Conservation (phyloP, 2,888 invertebrate genomes). For the Agriopis leucophaearia region DNA sequence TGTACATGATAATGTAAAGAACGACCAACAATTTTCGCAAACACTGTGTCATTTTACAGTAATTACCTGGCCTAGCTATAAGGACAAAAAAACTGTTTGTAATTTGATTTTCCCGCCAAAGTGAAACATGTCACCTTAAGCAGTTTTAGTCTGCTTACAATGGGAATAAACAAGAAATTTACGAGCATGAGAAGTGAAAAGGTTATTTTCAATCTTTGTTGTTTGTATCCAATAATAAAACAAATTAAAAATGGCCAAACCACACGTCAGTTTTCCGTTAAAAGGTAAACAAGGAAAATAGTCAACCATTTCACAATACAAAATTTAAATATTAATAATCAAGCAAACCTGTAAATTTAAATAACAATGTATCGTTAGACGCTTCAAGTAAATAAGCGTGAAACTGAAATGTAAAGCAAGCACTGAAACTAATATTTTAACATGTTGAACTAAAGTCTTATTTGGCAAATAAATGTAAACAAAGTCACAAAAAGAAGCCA, state of each 20-base stretch:
- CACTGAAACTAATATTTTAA: not conserved
- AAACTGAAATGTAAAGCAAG: not conserved
- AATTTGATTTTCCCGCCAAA: too few relatives aligned
- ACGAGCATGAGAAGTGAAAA: too few relatives aligned
- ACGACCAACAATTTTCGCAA: too few relatives aligned
- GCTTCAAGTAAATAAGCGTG: not conserved
- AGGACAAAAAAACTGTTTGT: too few relatives aligned
- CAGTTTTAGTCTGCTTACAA: too few relatives aligned
- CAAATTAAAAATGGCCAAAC: not conserved
- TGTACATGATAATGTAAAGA: too few relatives aligned
- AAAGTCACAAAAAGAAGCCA: not conserved
- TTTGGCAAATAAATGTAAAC: not conserved
- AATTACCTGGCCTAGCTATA: too few relatives aligned
- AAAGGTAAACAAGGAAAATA: not conserved
- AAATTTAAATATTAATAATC: not conserved
- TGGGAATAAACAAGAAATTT: too few relatives aligned
- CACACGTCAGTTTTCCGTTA: not conserved
- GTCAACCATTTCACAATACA: not conserved
- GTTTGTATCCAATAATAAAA: too few relatives aligned
- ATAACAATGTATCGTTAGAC: not conserved
- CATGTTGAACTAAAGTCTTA: not conserved
- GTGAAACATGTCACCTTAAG: too few relatives aligned
- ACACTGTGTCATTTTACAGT: too few relatives aligned
- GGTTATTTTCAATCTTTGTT: too few relatives aligned
- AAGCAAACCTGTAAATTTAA: not conserved